phyloP scores from a whole-genome alignment of 2,888 invertebrate genomes.

The Orthosia incerta region DNA sequence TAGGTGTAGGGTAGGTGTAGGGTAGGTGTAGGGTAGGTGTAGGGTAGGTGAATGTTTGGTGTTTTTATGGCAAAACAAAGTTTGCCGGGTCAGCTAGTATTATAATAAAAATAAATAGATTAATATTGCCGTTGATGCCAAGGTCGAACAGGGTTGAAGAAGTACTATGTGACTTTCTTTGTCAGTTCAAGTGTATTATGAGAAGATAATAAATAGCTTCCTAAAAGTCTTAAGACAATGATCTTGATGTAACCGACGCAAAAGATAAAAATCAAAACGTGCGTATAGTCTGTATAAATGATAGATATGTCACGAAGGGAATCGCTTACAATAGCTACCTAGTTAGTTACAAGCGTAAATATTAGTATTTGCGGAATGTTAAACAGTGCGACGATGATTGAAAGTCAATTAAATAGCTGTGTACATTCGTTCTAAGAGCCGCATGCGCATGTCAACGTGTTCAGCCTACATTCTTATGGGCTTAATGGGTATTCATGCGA shows the following conservation, averaged over 20 bases:
- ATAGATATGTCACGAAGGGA: conserved; percentile 19
- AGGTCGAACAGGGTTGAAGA: too few relatives aligned
- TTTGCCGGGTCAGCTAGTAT: too few relatives aligned
- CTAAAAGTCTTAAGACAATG: not conserved
- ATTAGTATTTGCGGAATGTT: conserved; percentile 43
- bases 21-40: too few relatives aligned
- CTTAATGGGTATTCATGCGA: conserved; percentile 11
- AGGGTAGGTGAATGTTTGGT: too few relatives aligned
- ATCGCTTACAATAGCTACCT: conserved; percentile 3
- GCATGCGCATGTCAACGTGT: not conserved
- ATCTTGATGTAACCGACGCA: not conserved
- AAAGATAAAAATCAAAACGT: conserved; percentile 19
- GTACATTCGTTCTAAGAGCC: conserved; percentile 22
- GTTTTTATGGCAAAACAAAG: too few relatives aligned
- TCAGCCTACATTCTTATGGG: conserved; percentile 29
- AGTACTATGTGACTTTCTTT: too few relatives aligned
- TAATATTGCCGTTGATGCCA: too few relatives aligned
- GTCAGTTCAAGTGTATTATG: too few relatives aligned
- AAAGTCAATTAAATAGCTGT: conserved; percentile 52
- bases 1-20: too few relatives aligned
- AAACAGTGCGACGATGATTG: conserved; percentile 40
- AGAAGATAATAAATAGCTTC: too few relatives aligned
- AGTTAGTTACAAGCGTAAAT: conserved; percentile 9
- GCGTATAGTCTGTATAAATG: conserved; percentile 10
- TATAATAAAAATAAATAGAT: too few relatives aligned